Percentiles rank a stretch among this genome's conserved stretches.
phyloP scores from a whole-genome alignment of 2,888 invertebrate species.

The Plemyria rubiginata region DNA sequence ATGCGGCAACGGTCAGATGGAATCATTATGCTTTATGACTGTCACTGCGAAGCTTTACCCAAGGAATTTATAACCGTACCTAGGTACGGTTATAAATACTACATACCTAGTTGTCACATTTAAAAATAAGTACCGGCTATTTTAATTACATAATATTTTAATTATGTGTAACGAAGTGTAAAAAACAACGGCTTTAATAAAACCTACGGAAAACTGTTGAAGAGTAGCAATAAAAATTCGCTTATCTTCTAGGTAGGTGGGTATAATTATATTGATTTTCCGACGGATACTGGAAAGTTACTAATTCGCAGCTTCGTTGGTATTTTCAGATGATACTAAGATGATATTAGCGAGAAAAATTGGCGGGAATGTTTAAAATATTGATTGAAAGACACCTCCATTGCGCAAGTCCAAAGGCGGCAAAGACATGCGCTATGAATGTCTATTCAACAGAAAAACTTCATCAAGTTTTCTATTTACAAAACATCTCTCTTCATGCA shows the following conservation, averaged over 20 bases:
- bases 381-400: slow-evolving; percentile 43
- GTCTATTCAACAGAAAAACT: slow-evolving; percentile 32
- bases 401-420: slow-evolving; percentile 41
- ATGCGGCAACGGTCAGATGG: slow-evolving; percentile 71
- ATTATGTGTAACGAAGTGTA: not conserved
- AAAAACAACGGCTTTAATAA: not conserved
- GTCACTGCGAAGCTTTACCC: slow-evolving; percentile 13
- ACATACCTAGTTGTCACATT: not conserved
- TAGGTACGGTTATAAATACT: too few relatives aligned
- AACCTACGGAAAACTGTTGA: not conserved
- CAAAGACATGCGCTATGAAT: slow-evolving; percentile 50
- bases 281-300: not conserved
- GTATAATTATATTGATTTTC: too few relatives aligned
- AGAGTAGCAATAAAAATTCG: not conserved
- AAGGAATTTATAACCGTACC: too few relatives aligned
- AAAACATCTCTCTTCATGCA: slow-evolving; percentile 36
- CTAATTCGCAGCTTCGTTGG: not conserved
- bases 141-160: not conserved
- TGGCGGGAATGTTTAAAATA: slow-evolving; percentile 51
- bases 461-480: slow-evolving; percentile 43
- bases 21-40: slow-evolving; percentile 55
- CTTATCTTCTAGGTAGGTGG: too few relatives aligned
- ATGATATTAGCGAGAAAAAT: not conserved
- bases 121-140: not conserved
- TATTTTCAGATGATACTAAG: not conserved